Conservation (phyloP, 2,888 invertebrate species). For the Drosophila antonietae region DNA sequence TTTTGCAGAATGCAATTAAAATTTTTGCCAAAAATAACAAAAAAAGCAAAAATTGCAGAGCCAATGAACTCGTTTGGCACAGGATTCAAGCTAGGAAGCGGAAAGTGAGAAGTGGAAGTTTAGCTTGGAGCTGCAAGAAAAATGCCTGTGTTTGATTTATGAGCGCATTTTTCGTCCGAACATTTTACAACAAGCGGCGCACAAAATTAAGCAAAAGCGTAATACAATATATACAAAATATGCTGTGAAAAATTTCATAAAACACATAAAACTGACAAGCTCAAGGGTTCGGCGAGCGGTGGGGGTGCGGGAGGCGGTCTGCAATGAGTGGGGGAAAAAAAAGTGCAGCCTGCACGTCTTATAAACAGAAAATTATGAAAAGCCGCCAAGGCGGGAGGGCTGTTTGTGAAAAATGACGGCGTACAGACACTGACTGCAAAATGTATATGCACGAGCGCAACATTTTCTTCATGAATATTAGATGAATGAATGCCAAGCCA, state of each 20-base stretch:
- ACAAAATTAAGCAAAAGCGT: conserved; percentile 73
- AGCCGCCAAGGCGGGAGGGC: conserved; percentile 48
- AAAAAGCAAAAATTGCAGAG: conserved; percentile 22
- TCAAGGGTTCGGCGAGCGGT: background rate
- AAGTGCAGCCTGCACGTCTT: conserved; percentile 75
- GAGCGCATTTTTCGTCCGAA: conserved; percentile 60
- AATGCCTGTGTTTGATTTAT: conserved; percentile 75
- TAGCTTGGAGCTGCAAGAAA: conserved; percentile 21
- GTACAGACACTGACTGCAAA: conserved; percentile 63
- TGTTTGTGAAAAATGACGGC: conserved; percentile 74
- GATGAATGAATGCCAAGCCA: conserved; percentile 54
- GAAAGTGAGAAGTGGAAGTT: background rate
- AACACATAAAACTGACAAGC: conserved; percentile 76
- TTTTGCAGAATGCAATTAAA: conserved; percentile 73
- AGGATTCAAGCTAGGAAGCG: background rate
- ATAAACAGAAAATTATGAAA: conserved; percentile 76
- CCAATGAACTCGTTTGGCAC: conserved; percentile 67
- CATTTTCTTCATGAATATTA: conserved; percentile 76
- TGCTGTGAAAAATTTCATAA: conserved; percentile 77
- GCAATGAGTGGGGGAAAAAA: background rate
- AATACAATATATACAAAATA: conserved; percentile 75
- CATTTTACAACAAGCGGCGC: conserved; percentile 63
- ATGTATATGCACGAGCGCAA: conserved; percentile 45
- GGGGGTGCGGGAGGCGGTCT: background rate
- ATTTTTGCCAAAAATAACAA: conserved; percentile 40